Evolutionary conservation across 2,113 vertebrate species (phyloP).

Genomic region (Anser cygnoides): DNA sequence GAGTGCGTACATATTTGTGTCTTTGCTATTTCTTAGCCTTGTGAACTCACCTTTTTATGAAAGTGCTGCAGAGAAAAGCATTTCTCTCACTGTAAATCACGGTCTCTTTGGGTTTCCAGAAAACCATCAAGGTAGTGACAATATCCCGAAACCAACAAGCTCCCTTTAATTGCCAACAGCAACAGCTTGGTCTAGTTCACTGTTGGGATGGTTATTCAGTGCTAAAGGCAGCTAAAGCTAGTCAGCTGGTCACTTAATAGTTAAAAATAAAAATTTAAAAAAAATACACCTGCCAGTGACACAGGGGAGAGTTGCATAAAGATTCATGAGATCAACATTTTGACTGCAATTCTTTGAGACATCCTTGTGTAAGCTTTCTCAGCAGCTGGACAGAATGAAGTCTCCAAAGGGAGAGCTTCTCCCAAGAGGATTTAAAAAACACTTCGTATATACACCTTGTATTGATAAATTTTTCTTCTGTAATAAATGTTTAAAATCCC

Average conservation of each 20-base stretch:
- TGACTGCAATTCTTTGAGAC: not conserved
- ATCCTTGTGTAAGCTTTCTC: not conserved
- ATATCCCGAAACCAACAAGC: fast-evolving
- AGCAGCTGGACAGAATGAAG: not conserved
- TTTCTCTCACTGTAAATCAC: not conserved
- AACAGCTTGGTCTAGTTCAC: not conserved
- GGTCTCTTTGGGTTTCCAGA: not conserved
- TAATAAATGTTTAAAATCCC: not conserved
- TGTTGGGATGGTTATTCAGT: not conserved
- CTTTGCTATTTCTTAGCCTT: not conserved
- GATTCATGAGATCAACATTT: not conserved
- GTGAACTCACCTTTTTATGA: not conserved
- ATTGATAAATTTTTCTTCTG: not conserved
- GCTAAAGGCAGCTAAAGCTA: not conserved
- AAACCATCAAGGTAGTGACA: not conserved
- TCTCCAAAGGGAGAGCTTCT: not conserved
- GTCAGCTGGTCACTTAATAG: not conserved
- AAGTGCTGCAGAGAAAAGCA: not conserved
- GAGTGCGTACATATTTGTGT: not conserved
- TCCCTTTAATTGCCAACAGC: not conserved
- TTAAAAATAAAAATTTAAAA: not conserved
- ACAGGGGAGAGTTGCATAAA: not conserved
- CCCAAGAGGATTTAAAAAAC: not conserved
- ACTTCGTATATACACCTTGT: not conserved
- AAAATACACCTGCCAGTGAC: not conserved